Conservation (phyloP, 2,888 invertebrate species). For the Drosophila crucigera region DNA sequence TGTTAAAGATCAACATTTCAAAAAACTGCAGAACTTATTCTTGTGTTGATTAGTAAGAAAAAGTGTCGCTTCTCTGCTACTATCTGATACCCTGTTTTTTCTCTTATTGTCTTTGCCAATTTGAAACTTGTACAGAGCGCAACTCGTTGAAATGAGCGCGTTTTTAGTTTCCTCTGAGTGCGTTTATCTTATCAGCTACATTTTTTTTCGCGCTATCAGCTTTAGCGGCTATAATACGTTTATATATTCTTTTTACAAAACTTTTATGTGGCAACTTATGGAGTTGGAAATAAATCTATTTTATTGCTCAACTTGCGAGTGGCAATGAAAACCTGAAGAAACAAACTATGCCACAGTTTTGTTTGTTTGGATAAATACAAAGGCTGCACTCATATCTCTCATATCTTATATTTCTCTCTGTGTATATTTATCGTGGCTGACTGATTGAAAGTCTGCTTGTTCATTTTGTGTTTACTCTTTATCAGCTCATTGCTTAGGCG, state of each 20-base stretch:
- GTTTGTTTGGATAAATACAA: conserved; percentile 10
- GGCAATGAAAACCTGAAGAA: conserved; percentile 13
- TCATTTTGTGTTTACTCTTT: conserved; percentile 30
- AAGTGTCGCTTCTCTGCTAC: neutral
- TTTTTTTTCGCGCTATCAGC: conserved; percentile 6
- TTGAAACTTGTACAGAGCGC: neutral
- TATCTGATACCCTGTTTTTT: neutral
- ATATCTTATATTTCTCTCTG: conserved; percentile 9
- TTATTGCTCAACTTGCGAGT: conserved; percentile 13
- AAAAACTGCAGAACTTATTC: no score
- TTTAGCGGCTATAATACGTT: conserved; percentile 29
- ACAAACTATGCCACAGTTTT: conserved; percentile 47
- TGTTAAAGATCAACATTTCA: no score
- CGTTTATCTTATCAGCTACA: conserved; percentile 35
- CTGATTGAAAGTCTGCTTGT: conserved; percentile 22
- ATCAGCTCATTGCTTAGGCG: conserved; percentile 61
- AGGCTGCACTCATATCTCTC: neutral
- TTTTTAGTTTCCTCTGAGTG: conserved; percentile 12
- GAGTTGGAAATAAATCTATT: conserved; percentile 16
- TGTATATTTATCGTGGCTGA: conserved; percentile 11
- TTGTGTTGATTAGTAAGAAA: no score
- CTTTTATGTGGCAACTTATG: conserved; percentile 29
- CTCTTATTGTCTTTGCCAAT: neutral
- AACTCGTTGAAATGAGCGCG: conserved; percentile 8
- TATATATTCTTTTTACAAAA: conserved; percentile 3